Base-by-base conservation (phyloP, 2,888 invertebrate species). In the Tinea semifulvella region DNA sequence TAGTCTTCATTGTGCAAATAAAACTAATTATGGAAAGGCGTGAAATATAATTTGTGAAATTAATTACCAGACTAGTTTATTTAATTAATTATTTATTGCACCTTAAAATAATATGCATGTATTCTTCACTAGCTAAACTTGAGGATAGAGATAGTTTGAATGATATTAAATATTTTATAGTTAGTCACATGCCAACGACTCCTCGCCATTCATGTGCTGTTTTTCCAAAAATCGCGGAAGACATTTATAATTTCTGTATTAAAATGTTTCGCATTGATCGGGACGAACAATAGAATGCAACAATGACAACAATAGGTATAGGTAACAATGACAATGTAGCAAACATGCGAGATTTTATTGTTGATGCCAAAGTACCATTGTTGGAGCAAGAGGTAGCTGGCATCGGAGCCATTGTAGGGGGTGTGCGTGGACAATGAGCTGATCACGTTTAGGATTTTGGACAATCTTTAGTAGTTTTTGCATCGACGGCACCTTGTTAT, bases 171-270 rank as follows among this genome's bases (percentile, higher is more conserved):
- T n/a, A n/a, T n/a, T n/a, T n/a, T n/a, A n/a, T n/a, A n/a, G n/a
- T n/a, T n/a, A n/a, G n/a, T n/a, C n/a, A n/a, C n/a, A n/a, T n/a
- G n/a, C n/a, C 43, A 42, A 18, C 17, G 36, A 47, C 59, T 63
- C 62, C 43, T 54, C 17, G 22, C 17, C 26, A 43, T 46, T 46
- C 46, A 20, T 40, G 40, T 40, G 11, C 40, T 2, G n/a, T 17
- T 38, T 36, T 20, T 17, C 4, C 4, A 22, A 51, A 56, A 55
- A 57, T 56, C 53, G 63, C 74, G 75, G 76, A 79, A 79, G 76
- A 79, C 75, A 66, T 76, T 73, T 72, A 77, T 79, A 79, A 77
- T 79, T 79, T 75, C 69, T 72, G 77, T 79, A 80, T 80, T 80
- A 80, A 77, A 79, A 79, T 77, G 79, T 79, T 77, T 79, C 76